Evolutionary conservation across 1,140 invertebrate species (phyloP).

Genomic region (Caerostris darwini): DNA sequence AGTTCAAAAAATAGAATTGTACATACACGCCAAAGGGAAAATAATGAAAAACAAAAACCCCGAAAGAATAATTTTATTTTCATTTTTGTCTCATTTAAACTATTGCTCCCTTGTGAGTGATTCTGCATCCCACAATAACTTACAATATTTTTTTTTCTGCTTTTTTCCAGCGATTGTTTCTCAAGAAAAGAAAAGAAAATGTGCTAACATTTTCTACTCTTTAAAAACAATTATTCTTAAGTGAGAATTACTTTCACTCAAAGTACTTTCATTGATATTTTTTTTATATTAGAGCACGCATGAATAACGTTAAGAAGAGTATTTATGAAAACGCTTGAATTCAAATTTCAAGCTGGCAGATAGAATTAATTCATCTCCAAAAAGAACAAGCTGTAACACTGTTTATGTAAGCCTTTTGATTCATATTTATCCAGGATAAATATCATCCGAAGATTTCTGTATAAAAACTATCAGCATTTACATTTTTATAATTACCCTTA

Average conservation of each 20-base stretch:
- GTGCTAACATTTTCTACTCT: slow-evolving; percentile 33
- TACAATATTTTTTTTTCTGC: neutral
- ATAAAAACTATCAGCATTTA: no score
- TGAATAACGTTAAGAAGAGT: neutral
- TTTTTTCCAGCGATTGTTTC: slow-evolving; percentile 16
- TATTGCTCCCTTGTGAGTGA: slow-evolving; percentile 30
- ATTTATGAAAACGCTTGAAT: neutral
- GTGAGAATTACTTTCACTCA: slow-evolving; percentile 51
- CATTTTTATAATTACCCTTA: no score
- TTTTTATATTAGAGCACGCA: neutral
- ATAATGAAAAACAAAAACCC: no score
- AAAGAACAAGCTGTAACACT: no score
- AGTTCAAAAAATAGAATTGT: no score
- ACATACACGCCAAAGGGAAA: no score
- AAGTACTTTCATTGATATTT: slow-evolving; percentile 13
- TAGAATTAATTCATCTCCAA: no score
- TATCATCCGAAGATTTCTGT: no score
- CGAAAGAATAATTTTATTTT: neutral
- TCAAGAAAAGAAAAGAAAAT: slow-evolving; percentile 29
- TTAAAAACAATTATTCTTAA: slow-evolving; percentile 56
- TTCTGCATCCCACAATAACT: neutral
- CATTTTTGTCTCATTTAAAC: slow-evolving; percentile 50
- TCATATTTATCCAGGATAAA: no score
- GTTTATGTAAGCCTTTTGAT: no score
- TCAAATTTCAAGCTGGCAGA: neutral